phyloP scores from a whole-genome alignment of 2,888 invertebrate genomes.

The Shargacucullia verbasci region DNA sequence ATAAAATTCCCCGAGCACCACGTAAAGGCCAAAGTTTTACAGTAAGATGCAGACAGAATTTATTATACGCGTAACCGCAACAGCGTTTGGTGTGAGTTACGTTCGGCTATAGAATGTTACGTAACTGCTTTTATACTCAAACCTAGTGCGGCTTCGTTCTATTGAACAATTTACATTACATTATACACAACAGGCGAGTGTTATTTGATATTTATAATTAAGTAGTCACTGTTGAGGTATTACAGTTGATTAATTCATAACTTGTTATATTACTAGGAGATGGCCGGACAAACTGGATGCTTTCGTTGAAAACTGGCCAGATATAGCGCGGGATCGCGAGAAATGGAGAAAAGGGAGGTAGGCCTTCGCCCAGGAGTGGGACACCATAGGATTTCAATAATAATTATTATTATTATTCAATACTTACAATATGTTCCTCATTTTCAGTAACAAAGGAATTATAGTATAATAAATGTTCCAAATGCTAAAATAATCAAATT shows the following conservation, averaged over 20 bases:
- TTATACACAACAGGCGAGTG: slow-evolving; percentile 9
- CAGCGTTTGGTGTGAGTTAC: not conserved
- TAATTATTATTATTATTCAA: not conserved
- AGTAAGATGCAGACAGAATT: slow-evolving; percentile 9
- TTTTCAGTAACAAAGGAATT: no score
- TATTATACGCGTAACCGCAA: slow-evolving; percentile 22
- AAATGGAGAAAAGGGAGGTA: no score
- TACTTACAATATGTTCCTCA: not conserved
- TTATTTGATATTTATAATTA: slow-evolving; percentile 12
- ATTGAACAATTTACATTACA: not conserved
- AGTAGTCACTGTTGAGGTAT: no score
- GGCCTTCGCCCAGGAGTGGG: no score
- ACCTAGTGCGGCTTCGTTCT: not conserved
- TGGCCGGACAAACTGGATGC: no score
- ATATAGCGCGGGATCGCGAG: no score
- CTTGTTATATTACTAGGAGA: no score
- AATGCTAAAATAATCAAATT: no score
- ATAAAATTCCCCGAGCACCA: slow-evolving; percentile 27
- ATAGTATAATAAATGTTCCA: no score
- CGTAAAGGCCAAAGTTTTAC: slow-evolving; percentile 34
- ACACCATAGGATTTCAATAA: no score
- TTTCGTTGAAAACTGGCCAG: no score
- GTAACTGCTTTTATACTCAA: not conserved
- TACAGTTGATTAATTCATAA: not conserved
- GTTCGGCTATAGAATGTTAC: slow-evolving; percentile 1